Evolutionary conservation across 2,113 vertebrate genomes (phyloP).

Genomic region (Saguinus midas): DNA sequence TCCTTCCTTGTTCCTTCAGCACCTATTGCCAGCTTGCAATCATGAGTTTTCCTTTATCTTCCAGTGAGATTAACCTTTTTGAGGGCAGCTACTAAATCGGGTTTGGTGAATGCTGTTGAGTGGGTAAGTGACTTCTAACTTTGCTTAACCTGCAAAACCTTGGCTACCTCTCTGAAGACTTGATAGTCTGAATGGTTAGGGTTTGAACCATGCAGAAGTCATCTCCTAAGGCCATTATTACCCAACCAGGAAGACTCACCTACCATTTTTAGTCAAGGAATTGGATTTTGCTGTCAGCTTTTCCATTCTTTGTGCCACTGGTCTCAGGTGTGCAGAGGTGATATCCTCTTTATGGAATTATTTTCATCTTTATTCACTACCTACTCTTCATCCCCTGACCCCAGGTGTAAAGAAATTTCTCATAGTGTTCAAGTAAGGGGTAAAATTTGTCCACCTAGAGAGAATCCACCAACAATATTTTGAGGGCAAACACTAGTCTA

Average conservation of each 20-base stretch:
- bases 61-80: neutral
- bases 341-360: neutral
- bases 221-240: neutral
- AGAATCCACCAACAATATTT: neutral
- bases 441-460: neutral
- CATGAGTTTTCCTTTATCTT: neutral
- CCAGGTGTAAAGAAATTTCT: neutral
- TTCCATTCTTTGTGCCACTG: conserved; percentile 44
- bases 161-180: neutral
- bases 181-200: neutral
- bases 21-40: neutral
- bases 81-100: neutral
- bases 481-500: neutral
- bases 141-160: neutral
- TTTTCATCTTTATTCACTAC: neutral
- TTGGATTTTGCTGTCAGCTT: neutral
- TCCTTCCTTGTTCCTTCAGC: neutral
- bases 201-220: rapidly evolving
- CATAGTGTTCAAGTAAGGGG: neutral
- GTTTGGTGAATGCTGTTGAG: neutral
- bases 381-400: neutral
- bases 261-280: conserved; percentile 57
- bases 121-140: neutral
- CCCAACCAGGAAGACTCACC: conserved; percentile 1
- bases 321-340: conserved; percentile 21